Evolutionary conservation across 2,888 invertebrate species (phyloP).

Genomic region (Monopis laevigella): DNA sequence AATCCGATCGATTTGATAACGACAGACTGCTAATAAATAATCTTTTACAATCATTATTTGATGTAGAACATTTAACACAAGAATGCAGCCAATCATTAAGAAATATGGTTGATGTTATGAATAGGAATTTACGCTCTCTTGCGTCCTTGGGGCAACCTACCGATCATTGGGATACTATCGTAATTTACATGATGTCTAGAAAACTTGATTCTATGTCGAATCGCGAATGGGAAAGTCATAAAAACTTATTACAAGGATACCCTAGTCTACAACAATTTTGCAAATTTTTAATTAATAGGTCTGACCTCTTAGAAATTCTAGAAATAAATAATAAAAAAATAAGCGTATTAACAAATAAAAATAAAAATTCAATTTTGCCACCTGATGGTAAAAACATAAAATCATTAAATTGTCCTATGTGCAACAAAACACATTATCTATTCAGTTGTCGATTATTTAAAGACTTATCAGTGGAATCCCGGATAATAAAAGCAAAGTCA

Average conservation of each 20-base stretch:
- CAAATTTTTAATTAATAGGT: background rate
- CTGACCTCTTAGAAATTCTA: constrained; percentile 4
- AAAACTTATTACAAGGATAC: background rate
- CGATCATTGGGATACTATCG: constrained; percentile 20
- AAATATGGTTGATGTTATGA: constrained; percentile 19
- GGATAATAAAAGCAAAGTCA: constrained; percentile 12
- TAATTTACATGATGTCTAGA: constrained; percentile 17
- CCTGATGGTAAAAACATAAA: background rate
- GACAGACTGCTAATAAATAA: constrained; percentile 17
- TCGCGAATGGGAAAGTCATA: background rate
- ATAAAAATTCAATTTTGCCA: background rate
- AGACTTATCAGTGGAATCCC: constrained; percentile 8
- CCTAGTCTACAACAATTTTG: background rate
- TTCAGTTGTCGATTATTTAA: constrained; percentile 16
- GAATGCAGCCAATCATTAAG: constrained; percentile 15
- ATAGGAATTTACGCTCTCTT: constrained; percentile 24
- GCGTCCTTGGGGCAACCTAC: constrained; percentile 19
- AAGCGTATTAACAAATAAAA: background rate
- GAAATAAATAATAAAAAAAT: background rate
- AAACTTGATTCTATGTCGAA: constrained; percentile 19
- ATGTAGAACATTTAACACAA: constrained; percentile 12
- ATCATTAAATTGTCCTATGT: background rate
- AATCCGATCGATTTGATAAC: constrained; percentile 17
- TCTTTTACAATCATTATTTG: constrained; percentile 18
- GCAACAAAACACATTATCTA: constrained; percentile 1